Evolutionary conservation across 2,888 invertebrate species (phyloP).

Genomic region (Parnassius mnemosyne): DNA sequence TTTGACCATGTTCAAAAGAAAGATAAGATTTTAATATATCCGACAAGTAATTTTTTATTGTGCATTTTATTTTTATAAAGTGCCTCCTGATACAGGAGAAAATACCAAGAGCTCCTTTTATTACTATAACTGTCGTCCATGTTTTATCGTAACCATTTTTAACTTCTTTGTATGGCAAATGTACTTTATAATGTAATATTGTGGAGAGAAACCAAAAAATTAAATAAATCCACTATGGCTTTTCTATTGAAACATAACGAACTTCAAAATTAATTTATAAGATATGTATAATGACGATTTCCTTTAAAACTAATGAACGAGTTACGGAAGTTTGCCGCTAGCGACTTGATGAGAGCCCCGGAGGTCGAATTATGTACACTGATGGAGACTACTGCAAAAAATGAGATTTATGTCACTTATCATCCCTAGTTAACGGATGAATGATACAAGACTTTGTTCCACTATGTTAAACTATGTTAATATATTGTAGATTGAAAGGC

Average conservation of each 20-base stretch:
- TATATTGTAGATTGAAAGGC: conserved; percentile 24
- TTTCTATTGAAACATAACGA: conserved; percentile 1
- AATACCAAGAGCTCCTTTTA: too few species aligned
- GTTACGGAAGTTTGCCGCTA: conserved; percentile 24
- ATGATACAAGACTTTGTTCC: conserved; percentile 12
- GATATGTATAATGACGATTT: conserved; percentile 11
- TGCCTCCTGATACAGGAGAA: too few species aligned
- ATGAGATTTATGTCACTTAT: conserved; percentile 17
- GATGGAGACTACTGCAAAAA: conserved; percentile 17
- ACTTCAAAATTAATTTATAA: conserved; percentile 15
- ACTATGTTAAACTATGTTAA: conserved; percentile 15
- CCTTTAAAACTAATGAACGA: conserved; percentile 8
- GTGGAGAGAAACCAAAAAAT: conserved; percentile 3
- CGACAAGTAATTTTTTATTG: too few species aligned
- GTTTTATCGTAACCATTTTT: too few species aligned
- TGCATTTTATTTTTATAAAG: too few species aligned
- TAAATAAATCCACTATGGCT: conserved; percentile 4
- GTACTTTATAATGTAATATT: background rate
- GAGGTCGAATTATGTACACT: conserved; percentile 24
- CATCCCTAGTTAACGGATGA: conserved; percentile 11
- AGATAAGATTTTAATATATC: too few species aligned
- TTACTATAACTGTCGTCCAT: too few species aligned
- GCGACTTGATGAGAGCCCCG: conserved; percentile 22
- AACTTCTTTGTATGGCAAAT: too few species aligned
- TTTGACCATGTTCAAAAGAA: too few species aligned